Conservation (phyloP, 2,113 vertebrate species). For the Gallinago undulata region DNA sequence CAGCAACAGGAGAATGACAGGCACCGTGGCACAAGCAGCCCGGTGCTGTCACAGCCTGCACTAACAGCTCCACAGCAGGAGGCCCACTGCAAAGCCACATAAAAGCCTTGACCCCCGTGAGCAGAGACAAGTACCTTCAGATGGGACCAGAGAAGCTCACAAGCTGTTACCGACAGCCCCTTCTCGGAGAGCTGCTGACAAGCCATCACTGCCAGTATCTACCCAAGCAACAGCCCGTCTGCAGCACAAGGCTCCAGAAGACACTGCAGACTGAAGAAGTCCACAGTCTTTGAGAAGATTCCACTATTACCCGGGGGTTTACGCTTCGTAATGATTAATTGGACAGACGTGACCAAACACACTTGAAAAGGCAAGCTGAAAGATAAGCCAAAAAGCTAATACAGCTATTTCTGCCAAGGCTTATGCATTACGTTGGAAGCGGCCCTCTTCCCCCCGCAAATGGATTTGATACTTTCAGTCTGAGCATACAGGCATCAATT, state of each 20-base stretch:
- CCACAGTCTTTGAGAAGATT: background rate
- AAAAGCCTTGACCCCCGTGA: background rate
- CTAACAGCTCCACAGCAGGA: background rate
- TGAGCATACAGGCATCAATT: background rate
- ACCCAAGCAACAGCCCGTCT: background rate
- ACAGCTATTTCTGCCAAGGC: background rate
- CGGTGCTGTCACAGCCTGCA: background rate
- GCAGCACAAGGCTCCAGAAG: background rate
- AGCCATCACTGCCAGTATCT: fast-evolving
- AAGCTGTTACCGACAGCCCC: fast-evolving
- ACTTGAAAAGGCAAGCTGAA: background rate
- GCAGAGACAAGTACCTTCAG: background rate
- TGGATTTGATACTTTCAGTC: background rate
- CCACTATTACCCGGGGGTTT: background rate
- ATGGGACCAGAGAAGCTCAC: background rate
- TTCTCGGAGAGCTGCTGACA: background rate
- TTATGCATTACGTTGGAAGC: background rate
- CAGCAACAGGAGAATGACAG: background rate
- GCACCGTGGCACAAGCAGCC: background rate
- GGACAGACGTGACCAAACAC: background rate
- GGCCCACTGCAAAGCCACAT: background rate
- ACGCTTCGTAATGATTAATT: background rate
- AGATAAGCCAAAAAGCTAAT: background rate
- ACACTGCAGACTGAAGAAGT: background rate
- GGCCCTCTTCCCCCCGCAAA: background rate